Conservation (phyloP, 2,797 vertebrate species). For the Spinus olivaceus region DNA sequence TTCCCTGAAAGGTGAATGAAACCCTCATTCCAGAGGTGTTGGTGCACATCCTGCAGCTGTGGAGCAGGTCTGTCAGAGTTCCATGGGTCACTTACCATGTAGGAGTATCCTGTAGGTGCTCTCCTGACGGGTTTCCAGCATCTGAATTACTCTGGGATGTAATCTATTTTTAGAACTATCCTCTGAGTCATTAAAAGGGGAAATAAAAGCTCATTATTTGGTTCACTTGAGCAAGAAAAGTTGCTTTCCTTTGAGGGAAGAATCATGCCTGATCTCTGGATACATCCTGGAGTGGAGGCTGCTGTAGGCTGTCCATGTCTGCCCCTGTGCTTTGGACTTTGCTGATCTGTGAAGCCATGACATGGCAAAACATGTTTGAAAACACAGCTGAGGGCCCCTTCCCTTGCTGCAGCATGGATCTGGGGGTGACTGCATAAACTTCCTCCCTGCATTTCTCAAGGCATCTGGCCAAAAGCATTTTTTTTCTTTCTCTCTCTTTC, state of each 20-base stretch:
- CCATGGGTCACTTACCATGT: fast-evolving
- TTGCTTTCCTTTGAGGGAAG: neutral
- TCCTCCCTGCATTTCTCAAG: neutral
- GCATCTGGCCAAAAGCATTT: neutral
- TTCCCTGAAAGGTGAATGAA: too few species aligned
- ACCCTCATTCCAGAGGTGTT: neutral
- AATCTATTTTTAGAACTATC: neutral
- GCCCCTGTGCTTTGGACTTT: neutral
- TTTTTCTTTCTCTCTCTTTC: neutral
- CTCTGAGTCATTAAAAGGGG: neutral
- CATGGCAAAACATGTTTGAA: neutral
- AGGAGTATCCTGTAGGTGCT: neutral
- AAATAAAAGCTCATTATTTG: neutral
- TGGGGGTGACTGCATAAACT: neutral
- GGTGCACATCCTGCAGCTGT: neutral
- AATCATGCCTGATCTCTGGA: neutral
- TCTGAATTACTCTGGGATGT: neutral
- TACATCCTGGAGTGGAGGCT: neutral
- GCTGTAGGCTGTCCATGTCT: neutral
- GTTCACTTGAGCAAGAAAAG: neutral
- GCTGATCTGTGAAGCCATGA: neutral
- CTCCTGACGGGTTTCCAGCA: neutral
- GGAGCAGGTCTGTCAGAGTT: neutral
- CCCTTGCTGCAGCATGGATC: neutral
- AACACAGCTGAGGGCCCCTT: neutral